These are phyloP conservation scores for Lasioglossum baleicum DNA, from an alignment of 1,140 invertebrate genomes.

Conservation along the genomic window DNA sequence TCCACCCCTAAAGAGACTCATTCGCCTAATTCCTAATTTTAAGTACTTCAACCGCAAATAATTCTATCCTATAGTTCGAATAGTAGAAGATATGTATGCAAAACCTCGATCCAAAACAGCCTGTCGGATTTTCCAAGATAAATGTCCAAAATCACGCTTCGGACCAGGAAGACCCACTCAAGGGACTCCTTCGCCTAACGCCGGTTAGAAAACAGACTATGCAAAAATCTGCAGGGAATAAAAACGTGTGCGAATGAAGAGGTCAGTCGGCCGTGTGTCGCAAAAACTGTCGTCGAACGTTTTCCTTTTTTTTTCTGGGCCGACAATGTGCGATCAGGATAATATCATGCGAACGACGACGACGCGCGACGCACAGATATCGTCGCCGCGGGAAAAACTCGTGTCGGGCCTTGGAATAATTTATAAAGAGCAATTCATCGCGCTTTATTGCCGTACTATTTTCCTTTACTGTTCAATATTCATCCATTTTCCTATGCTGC, in stretches of 20 bases:
- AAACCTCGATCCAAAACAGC: no score
- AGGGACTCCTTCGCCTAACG: no score
- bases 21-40: no score
- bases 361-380: neutral
- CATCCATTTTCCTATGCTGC: constrained; percentile 14
- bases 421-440: constrained; percentile 16
- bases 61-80: no score
- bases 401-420: constrained; percentile 24
- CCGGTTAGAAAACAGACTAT: constrained; percentile 10
- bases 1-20: no score
- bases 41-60: no score
- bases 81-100: no score
- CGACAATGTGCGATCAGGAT: constrained; percentile 5
- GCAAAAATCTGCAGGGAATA: constrained; percentile 3
- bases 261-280: constrained; percentile 2
- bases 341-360: neutral
- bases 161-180: no score
- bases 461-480: neutral
- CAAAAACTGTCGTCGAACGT: neutral
- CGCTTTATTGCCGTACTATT: constrained; percentile 15
- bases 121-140: no score
- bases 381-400: neutral
- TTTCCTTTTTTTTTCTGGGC: neutral
- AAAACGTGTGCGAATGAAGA: neutral
- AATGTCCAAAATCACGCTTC: no score